Percentiles rank a stretch among this genome's conserved stretches.
phyloP scores from a whole-genome alignment of 2,888 invertebrate genomes.

The Ormyrus rosae region DNA sequence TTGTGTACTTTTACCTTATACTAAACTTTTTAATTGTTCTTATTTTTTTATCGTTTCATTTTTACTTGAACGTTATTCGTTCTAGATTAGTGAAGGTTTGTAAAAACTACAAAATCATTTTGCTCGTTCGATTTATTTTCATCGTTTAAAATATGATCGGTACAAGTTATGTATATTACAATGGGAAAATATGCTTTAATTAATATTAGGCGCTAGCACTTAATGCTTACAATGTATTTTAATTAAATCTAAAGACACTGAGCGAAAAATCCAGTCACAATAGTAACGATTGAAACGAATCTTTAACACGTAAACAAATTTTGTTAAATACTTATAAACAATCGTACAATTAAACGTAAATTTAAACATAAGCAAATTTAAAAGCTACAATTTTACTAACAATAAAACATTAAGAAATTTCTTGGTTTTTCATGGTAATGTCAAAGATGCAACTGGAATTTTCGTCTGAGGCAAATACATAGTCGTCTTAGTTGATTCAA shows the following conservation, averaged over 20 bases:
- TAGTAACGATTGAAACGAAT: neutral
- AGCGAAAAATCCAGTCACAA: conserved; percentile 40
- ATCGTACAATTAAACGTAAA: neutral
- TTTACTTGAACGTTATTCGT: no score
- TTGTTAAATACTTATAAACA: neutral
- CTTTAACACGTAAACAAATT: neutral
- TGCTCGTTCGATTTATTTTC: conserved; percentile 50
- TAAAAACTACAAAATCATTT: conserved; percentile 1
- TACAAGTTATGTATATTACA: conserved; percentile 52
- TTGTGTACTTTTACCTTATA: no score
- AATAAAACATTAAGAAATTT: neutral
- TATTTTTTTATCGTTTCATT: no score
- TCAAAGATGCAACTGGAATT: conserved; percentile 34
- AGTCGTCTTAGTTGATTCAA: conserved; percentile 25
- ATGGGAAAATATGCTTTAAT: conserved; percentile 54
- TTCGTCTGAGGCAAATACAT: conserved; percentile 9
- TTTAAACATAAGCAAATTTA: neutral
- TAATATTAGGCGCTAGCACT: conserved; percentile 54
- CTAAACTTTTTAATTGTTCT: no score
- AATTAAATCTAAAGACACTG: conserved; percentile 41
- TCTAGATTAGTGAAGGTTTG: no score
- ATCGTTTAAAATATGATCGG: conserved; percentile 51
- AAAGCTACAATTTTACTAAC: neutral
- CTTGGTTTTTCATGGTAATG: neutral
- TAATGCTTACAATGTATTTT: conserved; percentile 36